These are phyloP conservation scores for Pteruthius melanotis DNA, from an alignment of 2,113 vertebrate genomes.

Conservation along the genomic window DNA sequence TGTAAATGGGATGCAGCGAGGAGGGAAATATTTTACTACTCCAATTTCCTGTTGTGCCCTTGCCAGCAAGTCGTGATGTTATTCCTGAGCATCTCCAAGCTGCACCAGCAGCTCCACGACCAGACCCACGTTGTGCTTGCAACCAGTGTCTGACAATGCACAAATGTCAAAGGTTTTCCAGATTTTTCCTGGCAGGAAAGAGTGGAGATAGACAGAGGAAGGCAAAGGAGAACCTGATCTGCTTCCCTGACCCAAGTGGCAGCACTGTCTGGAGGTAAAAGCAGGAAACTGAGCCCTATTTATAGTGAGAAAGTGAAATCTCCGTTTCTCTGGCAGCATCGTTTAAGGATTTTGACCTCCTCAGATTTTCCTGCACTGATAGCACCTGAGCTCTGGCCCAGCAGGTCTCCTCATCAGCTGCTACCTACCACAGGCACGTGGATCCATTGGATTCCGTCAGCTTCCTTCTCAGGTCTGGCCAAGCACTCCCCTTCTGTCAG, in stretches of 20 bases:
- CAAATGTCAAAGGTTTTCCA: background rate
- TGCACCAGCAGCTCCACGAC: background rate
- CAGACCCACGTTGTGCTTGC: background rate
- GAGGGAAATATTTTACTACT: slow-evolving; percentile 75
- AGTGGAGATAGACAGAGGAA: background rate
- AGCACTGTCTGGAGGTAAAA: accelerated
- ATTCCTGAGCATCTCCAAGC: slow-evolving; percentile 37
- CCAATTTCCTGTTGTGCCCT: slow-evolving; percentile 73
- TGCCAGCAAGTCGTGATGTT: slow-evolving; percentile 54
- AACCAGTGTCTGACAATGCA: background rate
- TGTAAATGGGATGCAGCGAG: slow-evolving; percentile 75
- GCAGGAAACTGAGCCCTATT: background rate
- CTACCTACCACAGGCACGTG: background rate
- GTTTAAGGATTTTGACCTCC: background rate
- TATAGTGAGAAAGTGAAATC: background rate
- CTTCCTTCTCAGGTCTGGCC: background rate
- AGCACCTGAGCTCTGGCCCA: background rate
- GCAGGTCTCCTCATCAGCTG: background rate
- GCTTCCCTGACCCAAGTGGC: background rate
- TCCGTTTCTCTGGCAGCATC: background rate
- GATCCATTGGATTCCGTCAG: background rate
- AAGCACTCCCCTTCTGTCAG: background rate
- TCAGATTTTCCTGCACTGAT: background rate
- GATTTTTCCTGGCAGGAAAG: background rate
- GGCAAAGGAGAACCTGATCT: background rate